Base-by-base conservation (phyloP, 2,113 vertebrate species). In the Ellobius talpinus region DNA sequence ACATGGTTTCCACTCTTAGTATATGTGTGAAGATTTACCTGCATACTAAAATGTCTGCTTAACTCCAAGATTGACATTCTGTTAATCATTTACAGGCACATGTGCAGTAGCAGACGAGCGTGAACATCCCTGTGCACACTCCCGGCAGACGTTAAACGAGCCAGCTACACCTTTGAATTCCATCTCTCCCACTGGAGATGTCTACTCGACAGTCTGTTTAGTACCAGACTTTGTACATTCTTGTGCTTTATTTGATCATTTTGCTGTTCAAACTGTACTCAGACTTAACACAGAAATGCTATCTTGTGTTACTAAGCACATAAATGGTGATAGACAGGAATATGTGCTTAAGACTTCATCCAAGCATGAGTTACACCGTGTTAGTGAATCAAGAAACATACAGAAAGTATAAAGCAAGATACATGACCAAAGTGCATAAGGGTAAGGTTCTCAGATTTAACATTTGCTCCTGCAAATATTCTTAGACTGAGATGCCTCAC, bases 391-490 rank as follows among this genome's bases (percentile, higher is more conserved):
- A 72, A 78, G 91, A 86, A 47, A 33, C 68, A 26, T 50, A 68
- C 3, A 91, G 31, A 94, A 91, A 94, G 72, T 47, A 65, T 39
- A 61, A 90, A 82, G 21, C 21, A 61, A 58, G n/a, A 52, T 76
- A 68, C 0, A 7, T 23, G 68, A 70, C 91, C 82, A 87, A 81
- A 78, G 50, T 52, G 4, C 16, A 89, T 13, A 74, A 45, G 39
- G 42, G 77, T 58, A 90, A 94, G 45, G 55, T 78, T 70, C 91
- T 76, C 58, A 81, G 33, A 84, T 79, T 79, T 63, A 84, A 84
- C 63, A 97, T 70, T 82, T 91, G 81, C 58, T 42, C 61, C 84
- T 7, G 65, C 8, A 72, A 81, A 72, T 86, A 76, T 85, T 88
- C 91, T 97, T 93, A 94, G 16, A 84, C 92, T 45, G 61, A 65